Base-by-base conservation (phyloP, 1,140 invertebrate genomes). In the Orchesella cincta region DNA sequence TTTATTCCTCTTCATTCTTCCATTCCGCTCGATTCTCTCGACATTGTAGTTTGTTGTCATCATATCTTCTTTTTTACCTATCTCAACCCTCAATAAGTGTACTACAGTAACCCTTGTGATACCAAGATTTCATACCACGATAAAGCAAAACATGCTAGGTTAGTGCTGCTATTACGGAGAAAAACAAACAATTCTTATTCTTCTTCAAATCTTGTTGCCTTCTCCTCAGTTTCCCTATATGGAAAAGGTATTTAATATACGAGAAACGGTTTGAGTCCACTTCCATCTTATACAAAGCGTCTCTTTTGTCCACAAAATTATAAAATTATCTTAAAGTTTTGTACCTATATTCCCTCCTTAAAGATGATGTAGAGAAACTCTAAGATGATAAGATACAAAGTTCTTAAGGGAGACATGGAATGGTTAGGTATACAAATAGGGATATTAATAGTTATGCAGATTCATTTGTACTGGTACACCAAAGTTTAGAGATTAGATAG, bases 341-440 rank as follows among this genome's bases (percentile, higher is more conserved):
- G n/a, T n/a, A n/a, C n/a, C n/a, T 46, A 46, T 20, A 46, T 12
- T 46, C 39, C 20, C 20, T 46, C 20, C 20, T 46, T 20, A 12
- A 12, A 46, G 39, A 12, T 12, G 8, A 46, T 46, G 8, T 46
- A 8, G 8, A 46, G 8, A 46, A 8, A 46, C 8, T 8, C 39
- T 46, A 12, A 12, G 39, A 46, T 8, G 39, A 46, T 20, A 8
- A 20, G 8, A 46, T 46, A 46, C 8, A 8, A 20, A 12, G 20
- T 46, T 8, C 39, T 20, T 12, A 20, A 46, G 8, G 20, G 39
- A 46, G 20, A 46, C 39, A 46, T 46, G 39, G 8, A 20, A 46
- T 46, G 39, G 39, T 20, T 57, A 57, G 52, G 52, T 57, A 57
- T n/a, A 57, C 52, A 57, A 18, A 57, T 57, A 57, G 20, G 23